phyloP scores from a whole-genome alignment of 2,888 invertebrate genomes.

The Rhyacophila evoluta region DNA sequence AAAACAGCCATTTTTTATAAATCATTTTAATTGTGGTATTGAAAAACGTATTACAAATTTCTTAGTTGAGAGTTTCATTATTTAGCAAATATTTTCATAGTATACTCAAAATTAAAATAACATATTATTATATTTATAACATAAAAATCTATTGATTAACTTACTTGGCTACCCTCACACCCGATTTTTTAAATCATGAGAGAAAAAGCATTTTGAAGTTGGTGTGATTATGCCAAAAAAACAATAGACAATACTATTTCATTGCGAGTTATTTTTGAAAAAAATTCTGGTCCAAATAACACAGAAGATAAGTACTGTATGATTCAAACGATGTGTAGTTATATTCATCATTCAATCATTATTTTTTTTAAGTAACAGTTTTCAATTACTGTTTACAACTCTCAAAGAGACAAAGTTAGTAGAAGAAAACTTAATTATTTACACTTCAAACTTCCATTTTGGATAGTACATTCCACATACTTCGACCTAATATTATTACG shows the following conservation, averaged over 20 bases:
- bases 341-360: not conserved
- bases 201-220: slow-evolving; percentile 40
- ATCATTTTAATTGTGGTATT: slow-evolving; percentile 50
- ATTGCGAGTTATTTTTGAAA: not conserved
- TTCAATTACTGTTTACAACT: not conserved
- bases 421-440: not conserved
- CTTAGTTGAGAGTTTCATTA: slow-evolving; percentile 44
- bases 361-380: not conserved
- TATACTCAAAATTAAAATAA: slow-evolving; percentile 50
- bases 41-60: slow-evolving; percentile 52
- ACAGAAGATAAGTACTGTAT: not conserved
- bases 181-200: slow-evolving; percentile 50
- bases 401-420: not conserved
- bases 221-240: slow-evolving; percentile 4
- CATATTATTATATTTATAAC: slow-evolving; percentile 41
- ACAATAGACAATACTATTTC: not conserved
- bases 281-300: not conserved
- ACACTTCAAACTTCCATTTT: not conserved
- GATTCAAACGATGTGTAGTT: not conserved
- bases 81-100: slow-evolving; percentile 51
- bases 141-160: slow-evolving; percentile 50
- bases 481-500: not conserved
- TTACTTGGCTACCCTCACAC: slow-evolving; percentile 51
- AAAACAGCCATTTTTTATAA: slow-evolving; percentile 42
- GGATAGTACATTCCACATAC: not conserved